Evolutionary conservation across 1,140 invertebrate species (phyloP), one percentile per base, ranked within the genome.

Genomic region (Aradophagus sp.): DNA sequence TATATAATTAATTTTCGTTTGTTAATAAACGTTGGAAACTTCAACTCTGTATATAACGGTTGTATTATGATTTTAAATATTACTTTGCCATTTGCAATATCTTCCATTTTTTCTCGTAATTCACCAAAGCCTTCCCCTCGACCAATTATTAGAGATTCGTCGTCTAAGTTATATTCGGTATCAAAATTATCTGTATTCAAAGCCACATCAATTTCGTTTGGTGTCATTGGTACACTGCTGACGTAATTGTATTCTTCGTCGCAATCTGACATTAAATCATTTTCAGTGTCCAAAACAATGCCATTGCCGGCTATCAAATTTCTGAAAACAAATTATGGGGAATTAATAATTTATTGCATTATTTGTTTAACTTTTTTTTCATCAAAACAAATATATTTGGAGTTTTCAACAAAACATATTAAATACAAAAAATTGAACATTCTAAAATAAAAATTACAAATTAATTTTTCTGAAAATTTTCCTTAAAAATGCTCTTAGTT

Each of bases 71-170:
- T 10, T 8, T 29, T 5, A 20, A 34, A 47, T 20, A 35, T 34
- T 63, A 71, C 68, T 23, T 50, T 71, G 8, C 35, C 39, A 48
- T 66, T 27, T 11, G 20, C 19, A 23, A 71, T 42, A 23, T 71
- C 68, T 19, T 38, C 26, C 68, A 71, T 71, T 17, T 34, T 53
- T 7, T 36, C 31, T 32, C 35, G 5, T 6, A 71, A 7, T 11
- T 29, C 32, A 13, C 23, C 29, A 27, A 65, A 71, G 12, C 47
- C 31, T 5, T 20, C 47, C 27, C 29, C 47, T 20, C 32, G 32
- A 0, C 34, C 39, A 17, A 31, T 20, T 2, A 47, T n/a, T 26
- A 63, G 47, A 11, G 34, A 19, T 14, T 36, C 32, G 17, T 36
- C 32, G 17, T 11, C 8, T 23, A 8, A 3, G 1, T 47, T 27